Conservation (phyloP, 1,140 invertebrate species). For the Radopholus similis region DNA sequence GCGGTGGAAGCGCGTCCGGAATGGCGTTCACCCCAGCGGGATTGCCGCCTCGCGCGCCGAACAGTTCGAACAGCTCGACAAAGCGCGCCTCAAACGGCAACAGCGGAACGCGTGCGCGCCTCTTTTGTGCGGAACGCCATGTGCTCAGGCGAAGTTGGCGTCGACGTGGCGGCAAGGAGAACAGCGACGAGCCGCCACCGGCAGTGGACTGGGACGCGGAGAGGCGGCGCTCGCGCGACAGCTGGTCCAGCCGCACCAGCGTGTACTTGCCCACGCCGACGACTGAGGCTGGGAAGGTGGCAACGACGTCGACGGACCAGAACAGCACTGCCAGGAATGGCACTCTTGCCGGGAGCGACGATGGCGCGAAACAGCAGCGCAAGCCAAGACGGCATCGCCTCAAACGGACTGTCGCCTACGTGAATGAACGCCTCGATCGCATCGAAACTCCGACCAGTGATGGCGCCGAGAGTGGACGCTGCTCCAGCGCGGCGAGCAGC, state of each 20-base stretch:
- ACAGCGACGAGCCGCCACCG: not conserved
- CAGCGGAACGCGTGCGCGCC: no score
- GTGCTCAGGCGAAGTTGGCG: no score
- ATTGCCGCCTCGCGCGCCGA: not conserved
- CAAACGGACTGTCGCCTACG: not conserved
- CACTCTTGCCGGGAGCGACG: not conserved
- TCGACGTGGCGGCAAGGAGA: not conserved
- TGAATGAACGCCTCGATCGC: no score
- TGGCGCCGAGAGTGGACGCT: no score
- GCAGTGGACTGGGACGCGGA: not conserved
- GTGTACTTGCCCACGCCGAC: not conserved
- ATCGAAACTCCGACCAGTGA: no score
- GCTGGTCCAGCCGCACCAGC: not conserved
- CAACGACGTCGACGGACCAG: no score
- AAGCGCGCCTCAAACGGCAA: not conserved
- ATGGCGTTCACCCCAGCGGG: not conserved
- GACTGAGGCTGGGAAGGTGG: not conserved
- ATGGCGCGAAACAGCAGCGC: not conserved
- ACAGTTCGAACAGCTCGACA: not conserved
- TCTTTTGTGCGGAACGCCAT: no score
- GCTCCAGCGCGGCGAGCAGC: no score
- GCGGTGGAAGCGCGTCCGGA: not conserved
- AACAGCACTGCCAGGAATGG: not conserved
- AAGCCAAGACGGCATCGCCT: not conserved
- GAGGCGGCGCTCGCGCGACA: not conserved